These are phyloP conservation scores for Prosopocoilus inquinatus DNA, from an alignment of 2,888 invertebrate species.

Conservation along the genomic window DNA sequence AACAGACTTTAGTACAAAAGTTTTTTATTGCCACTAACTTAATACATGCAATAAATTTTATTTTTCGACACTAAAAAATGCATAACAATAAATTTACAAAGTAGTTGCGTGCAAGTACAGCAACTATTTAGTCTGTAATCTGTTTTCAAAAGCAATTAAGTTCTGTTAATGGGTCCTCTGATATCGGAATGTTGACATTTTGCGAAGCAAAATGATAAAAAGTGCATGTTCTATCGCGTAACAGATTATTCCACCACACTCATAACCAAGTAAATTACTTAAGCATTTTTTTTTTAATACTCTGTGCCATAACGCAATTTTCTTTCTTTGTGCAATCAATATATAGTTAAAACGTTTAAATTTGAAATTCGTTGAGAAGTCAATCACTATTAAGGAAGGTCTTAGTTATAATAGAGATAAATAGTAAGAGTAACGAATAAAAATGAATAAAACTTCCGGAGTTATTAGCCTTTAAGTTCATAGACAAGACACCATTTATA, in stretches of 20 bases:
- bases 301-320: no score
- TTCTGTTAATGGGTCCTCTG: slow-evolving; percentile 23
- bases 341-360: no score
- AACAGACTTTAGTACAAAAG: no score
- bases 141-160: slow-evolving; percentile 26
- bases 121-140: slow-evolving; percentile 24
- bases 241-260: slow-evolving; percentile 18
- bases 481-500: slow-evolving; percentile 35
- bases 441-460: slow-evolving; percentile 25
- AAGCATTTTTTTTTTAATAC: not conserved
- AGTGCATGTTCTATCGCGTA: slow-evolving; percentile 27
- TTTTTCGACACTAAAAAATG: not conserved
- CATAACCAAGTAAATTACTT: slow-evolving; percentile 11
- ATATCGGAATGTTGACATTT: slow-evolving; percentile 17
- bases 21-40: no score
- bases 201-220: slow-evolving; percentile 26
- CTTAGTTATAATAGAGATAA: no score
- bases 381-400: no score
- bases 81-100: not conserved
- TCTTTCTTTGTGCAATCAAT: no score
- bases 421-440: no score
- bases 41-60: not conserved
- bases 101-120: not conserved
- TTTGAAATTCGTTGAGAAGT: no score
- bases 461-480: slow-evolving; percentile 32